Base-by-base conservation (phyloP, 2,888 invertebrate genomes). In the Smittia aterrima region DNA sequence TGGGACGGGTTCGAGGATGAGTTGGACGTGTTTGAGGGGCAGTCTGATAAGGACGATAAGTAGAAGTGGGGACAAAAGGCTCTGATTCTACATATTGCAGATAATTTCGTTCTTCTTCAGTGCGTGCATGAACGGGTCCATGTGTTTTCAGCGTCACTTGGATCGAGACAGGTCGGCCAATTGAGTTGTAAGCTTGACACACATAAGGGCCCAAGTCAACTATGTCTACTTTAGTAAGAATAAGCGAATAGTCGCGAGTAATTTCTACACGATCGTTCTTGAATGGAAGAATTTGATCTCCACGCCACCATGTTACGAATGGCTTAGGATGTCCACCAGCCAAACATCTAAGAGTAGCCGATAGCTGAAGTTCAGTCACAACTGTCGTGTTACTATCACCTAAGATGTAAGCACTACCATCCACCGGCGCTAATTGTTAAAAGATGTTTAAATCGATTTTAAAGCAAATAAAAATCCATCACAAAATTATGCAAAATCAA, bases 151-250 rank as follows among this genome's bases (percentile, higher is more conserved):
- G 86, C 0, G 87, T 86, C 6, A 93, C 87, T 13, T 89, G 87
- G 89, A 92, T 91, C 66, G 92, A 90, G 0, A 90, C 90, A 3
- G 95, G 89, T 77, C 88, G 88, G 11, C 89, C 90, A 7, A 87
- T 80, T 1, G 92, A 93, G 80, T 96, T 96, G 82, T 91, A 96
- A 2, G 93, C 96, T 79, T 92, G 91, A 80, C 97, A 97, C 4
- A 90, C 91, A 83, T 97, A 97, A 68, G 90, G 86, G 2, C 96
- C 96, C 72, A 94, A 86, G 78, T 91, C 91, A 4, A 88, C 87
- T 20, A 90, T 79, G 40, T 87, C 86, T 13, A 96, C 88, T 0
- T 87, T 84, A 72, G 89, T 85, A 79, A 97, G 92, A 75, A 89
- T 85, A 64, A 97, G 85, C 1, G 91, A 88, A 81, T 89, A 89